phyloP scores from a whole-genome alignment of 2,797 vertebrate species.

The Numenius phaeopus region DNA sequence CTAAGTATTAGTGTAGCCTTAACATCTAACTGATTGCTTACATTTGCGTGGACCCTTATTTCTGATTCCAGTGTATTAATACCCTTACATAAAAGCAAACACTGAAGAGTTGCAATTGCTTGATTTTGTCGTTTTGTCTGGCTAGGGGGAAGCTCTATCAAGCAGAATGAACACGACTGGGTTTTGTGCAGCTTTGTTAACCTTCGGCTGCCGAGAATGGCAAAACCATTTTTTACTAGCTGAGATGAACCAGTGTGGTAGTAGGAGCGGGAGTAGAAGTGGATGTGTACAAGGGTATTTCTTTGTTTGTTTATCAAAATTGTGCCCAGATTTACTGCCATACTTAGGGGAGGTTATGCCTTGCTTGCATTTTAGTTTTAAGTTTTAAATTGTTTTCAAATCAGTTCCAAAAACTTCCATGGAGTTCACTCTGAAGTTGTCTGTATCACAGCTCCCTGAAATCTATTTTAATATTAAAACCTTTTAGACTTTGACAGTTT shows the following conservation, averaged over 20 bases:
- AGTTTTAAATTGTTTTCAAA: not conserved
- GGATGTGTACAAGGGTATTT: not conserved
- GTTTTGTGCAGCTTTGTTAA: not conserved
- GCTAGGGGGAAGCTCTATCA: not conserved
- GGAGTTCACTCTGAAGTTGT: not conserved
- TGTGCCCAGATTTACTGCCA: not conserved
- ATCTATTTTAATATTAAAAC: not conserved
- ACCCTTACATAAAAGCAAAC: not conserved
- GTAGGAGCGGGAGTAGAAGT: not conserved
- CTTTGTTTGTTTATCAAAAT: not conserved
- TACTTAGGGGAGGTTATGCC: not conserved
- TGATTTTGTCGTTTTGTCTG: conserved; percentile 21
- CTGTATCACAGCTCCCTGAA: not conserved
- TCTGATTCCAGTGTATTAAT: not conserved
- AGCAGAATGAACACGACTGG: not conserved
- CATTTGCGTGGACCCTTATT: not conserved
- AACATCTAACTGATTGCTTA: not conserved
- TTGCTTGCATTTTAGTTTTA: not conserved
- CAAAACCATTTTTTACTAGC: not conserved
- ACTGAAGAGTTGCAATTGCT: not conserved
- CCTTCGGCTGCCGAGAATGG: not conserved
- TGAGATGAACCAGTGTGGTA: not conserved
- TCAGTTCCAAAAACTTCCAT: not conserved
- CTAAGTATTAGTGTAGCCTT: not conserved
- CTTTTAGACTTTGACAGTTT: not conserved